Base-by-base conservation (phyloP, 2,113 vertebrate genomes). In the Natator depressus region DNA sequence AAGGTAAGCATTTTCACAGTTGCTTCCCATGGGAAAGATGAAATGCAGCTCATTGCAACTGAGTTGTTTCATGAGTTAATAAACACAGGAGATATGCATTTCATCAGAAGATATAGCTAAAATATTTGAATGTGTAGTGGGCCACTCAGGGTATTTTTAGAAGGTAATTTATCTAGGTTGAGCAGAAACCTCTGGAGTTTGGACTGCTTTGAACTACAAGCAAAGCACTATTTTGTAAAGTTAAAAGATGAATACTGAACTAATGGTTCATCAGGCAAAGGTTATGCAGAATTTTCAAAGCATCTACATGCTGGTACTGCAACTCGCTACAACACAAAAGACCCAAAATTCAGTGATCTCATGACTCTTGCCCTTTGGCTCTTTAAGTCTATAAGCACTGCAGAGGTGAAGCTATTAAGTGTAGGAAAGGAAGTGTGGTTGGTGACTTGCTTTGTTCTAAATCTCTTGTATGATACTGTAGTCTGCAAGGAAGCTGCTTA, bases 181-280 rank as follows among this genome's bases (percentile, higher is more conserved):
- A 88, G 83, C 6, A 72, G 53, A 65, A 94, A 76, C 50, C 62
- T 80, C 82, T 78, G 72, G 55, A 79, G 25, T 3, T 17, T 12
- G 54, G 91, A 47, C 20, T 46, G 25, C 29, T 69, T 17, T 75
- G 2, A 95, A 16, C 55, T 46, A 50, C 25, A 31, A 92, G 79
- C 42, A 75, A 92, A 55, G 50, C n/a, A 79, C 4, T 11, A 54
- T 7, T 46, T 59, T 20, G 16, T 80, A 29, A 0, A 1, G 42
- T 49, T 75, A 84, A 95, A 95, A 93, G 76, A 7, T 81, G n/a
- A 59, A 2, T 35, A 25, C 20, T 46, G 42, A 46, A 11, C 75
- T 76, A 76, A 76, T 22, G 25, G 76, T 19, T 57, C 54, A 80
- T 76, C n/a, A 55, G 38, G 84, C 62, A 95, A 90, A 94, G 17